Conservation (phyloP, 2,888 invertebrate species). For the Pachliopta kotzebuea region DNA sequence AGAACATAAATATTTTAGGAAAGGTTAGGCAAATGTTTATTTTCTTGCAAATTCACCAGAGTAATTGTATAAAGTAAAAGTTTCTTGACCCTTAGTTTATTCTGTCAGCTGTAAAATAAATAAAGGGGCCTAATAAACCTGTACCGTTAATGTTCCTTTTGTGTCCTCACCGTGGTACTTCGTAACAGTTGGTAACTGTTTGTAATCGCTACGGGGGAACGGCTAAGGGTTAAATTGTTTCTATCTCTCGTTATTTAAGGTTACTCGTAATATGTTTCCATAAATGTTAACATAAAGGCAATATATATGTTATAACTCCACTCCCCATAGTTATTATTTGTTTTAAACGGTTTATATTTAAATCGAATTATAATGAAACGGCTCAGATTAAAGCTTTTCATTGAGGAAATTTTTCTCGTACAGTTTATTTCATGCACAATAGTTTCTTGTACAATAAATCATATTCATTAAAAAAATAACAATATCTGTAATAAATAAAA, state of each 20-base stretch:
- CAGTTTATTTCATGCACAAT: too few relatives aligned
- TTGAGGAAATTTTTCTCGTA: too few relatives aligned
- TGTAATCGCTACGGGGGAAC: conserved; percentile 2
- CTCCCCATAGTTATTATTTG: background rate
- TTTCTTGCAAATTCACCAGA: too few relatives aligned
- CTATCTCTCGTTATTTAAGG: conserved; percentile 12
- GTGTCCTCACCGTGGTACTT: conserved; percentile 1
- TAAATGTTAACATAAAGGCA: background rate
- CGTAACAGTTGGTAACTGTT: background rate
- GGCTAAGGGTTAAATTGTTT: conserved; percentile 7
- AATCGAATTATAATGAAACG: too few relatives aligned
- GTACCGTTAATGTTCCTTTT: background rate
- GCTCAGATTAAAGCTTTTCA: too few relatives aligned
- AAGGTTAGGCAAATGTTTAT: too few relatives aligned
- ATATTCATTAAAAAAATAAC: too few relatives aligned
- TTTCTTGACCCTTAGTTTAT: background rate
- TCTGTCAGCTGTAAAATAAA: background rate
- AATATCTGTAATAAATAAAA: too few relatives aligned
- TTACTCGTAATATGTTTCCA: background rate
- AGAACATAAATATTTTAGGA: too few relatives aligned
- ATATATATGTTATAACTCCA: background rate
- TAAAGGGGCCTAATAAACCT: background rate
- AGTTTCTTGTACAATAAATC: too few relatives aligned
- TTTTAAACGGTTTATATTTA: background rate
- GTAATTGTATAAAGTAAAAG: background rate